These are phyloP conservation scores for Sparidentex hasta DNA, from an alignment of 2,797 vertebrate species.

Conservation along the genomic window DNA sequence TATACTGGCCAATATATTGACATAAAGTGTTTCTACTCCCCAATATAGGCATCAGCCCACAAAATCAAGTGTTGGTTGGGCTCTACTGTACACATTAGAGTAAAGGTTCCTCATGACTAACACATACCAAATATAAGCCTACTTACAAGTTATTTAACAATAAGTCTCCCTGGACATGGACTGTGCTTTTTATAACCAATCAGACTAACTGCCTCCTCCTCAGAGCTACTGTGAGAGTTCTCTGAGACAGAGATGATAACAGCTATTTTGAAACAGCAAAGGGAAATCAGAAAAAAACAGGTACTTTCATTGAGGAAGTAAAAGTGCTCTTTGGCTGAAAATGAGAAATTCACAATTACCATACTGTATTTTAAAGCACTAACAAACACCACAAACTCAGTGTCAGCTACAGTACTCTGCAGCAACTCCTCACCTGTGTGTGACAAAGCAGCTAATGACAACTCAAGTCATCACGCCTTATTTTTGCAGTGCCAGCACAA, in stretches of 20 bases:
- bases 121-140: background rate
- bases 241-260: background rate
- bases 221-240: background rate
- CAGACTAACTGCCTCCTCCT: background rate
- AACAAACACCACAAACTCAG: constrained; percentile 5
- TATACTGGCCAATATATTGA: no score
- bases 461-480: background rate
- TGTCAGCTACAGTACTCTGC: background rate
- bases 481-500: background rate
- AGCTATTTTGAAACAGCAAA: background rate
- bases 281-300: background rate
- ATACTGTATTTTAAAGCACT: background rate
- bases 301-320: constrained; percentile 3
- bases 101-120: background rate
- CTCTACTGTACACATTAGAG: background rate
- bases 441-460: constrained; percentile 2
- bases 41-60: no score
- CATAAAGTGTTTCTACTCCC: no score
- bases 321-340: constrained; percentile 6
- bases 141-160: constrained; percentile 1
- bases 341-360: constrained; percentile 3
- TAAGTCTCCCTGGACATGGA: background rate
- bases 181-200: background rate
- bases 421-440: background rate
- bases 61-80: no score